A percentile compares a stretch with the other conserved stretches of the same genome.
Evolutionary conservation across 2,888 invertebrate species (phyloP).

Genomic region (Apantesis nais): DNA sequence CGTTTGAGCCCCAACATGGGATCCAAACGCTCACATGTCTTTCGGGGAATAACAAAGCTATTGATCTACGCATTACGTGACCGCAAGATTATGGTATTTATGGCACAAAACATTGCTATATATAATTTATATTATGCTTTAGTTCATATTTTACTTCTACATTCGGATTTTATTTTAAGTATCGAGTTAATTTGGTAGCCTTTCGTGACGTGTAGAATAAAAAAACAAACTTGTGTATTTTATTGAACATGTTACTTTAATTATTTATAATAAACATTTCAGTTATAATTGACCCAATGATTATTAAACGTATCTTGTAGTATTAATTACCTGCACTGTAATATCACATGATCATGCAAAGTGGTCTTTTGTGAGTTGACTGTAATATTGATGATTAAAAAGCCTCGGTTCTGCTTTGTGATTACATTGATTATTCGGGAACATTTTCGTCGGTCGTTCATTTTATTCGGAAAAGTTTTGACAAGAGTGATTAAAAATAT

Average conservation of each 20-base stretch:
- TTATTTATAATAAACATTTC: background rate
- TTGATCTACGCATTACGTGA: background rate
- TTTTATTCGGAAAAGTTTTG: too few species aligned
- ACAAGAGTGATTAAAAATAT: too few species aligned
- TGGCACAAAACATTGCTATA: background rate
- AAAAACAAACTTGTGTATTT: background rate
- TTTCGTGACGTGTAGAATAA: background rate
- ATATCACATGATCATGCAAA: background rate
- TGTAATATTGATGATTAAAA: too few species aligned
- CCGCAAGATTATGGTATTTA: background rate
- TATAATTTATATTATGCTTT: too few species aligned
- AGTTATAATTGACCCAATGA: background rate
- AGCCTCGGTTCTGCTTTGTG: too few species aligned
- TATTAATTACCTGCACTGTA: background rate
- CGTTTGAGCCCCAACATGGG: constrained; percentile 20
- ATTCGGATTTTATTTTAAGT: background rate
- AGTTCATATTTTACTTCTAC: too few species aligned
- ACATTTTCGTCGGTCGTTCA: too few species aligned
- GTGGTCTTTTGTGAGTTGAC: background rate
- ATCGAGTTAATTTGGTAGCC: background rate
- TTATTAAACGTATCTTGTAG: background rate
- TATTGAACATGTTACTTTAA: background rate
- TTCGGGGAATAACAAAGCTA: constrained; percentile 3
- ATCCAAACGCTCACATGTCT: background rate
- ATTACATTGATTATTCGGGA: background rate